Base-by-base conservation (phyloP, 2,113 vertebrate species). In the Misgurnus mizolepis region DNA sequence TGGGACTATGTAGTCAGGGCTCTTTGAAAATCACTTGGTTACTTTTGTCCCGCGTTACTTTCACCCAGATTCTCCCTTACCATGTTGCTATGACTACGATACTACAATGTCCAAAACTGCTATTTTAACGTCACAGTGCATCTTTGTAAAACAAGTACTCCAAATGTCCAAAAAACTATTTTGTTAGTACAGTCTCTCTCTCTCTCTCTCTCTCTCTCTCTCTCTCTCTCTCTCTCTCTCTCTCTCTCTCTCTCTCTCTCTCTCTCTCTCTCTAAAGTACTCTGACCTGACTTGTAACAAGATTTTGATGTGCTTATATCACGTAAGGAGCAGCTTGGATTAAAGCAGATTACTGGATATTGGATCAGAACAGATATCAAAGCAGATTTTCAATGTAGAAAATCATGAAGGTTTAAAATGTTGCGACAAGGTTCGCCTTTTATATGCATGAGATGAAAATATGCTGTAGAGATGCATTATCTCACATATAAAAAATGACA, bases 271-370 rank as follows among this genome's bases (percentile, higher is more conserved):
- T 15, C 14, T 49, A 56, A 7, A 50, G 55, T 8, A 56, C 41
- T n/a, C 10, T 12, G 15, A 34, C 43, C 45, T 61, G 56, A n/a
- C 56, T 18, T 62, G 56, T 12, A 53, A 43, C 17, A 34, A 47
- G 3, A 71, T 47, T n/a, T 50, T 71, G 8, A 64, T 82, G 22
- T 76, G 64, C 22, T 76, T 81, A 43, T 39, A 71, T 67, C 41
- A 62, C 47, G 41, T 43, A 47, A 67, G 50, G 22, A 75, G 55
- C 40, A 18, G 34, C 47, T 76, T 62, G 58, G 75, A 66, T 47
- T 12, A 50, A 10, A 67, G 15, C 68, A 78, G 60, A 78, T 78
- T 78, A 78, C 17, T 43, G 6, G 12, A 65, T 71, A 72, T 78
- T 27, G 18, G 75, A 82, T 78, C 50, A 56, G 22, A 64, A 56